Percentiles rank a stretch among this genome's conserved stretches.
Conservation (phyloP, 64 coral and sea anemone species). For the Platygyra sinensis region DNA sequence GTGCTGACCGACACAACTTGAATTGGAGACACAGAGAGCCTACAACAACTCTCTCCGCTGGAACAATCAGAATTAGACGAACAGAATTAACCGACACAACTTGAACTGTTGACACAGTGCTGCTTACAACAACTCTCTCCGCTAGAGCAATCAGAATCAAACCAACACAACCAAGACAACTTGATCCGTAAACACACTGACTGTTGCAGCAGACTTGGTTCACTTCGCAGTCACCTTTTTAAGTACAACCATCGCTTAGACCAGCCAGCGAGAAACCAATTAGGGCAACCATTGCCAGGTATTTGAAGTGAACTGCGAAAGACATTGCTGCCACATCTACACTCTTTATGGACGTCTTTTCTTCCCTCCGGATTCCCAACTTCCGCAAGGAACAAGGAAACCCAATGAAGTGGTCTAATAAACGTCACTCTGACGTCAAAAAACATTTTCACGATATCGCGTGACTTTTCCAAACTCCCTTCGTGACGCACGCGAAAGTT, state of each 20-base stretch:
- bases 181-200: background rate
- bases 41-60: too few species aligned
- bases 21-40: too few species aligned
- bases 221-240: background rate
- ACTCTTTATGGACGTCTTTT: too few species aligned
- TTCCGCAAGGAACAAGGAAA: too few species aligned
- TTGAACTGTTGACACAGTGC: background rate
- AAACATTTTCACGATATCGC: too few species aligned
- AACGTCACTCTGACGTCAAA: too few species aligned
- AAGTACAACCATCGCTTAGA: background rate
- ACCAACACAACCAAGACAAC: background rate
- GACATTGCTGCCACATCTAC: too few species aligned
- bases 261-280: background rate
- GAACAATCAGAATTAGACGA: constrained; percentile 19
- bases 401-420: too few species aligned
- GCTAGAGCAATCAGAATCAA: background rate
- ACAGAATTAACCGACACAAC: constrained; percentile 1
- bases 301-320: too few species aligned
- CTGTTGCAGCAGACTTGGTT: background rate
- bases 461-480: too few species aligned
- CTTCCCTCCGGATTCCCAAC: too few species aligned
- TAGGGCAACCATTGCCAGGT: background rate
- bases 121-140: background rate
- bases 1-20: background rate
- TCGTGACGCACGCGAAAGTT: too few species aligned